Evolutionary conservation across 2,888 invertebrate genomes (phyloP).

Genomic region (Drosophila recens): DNA sequence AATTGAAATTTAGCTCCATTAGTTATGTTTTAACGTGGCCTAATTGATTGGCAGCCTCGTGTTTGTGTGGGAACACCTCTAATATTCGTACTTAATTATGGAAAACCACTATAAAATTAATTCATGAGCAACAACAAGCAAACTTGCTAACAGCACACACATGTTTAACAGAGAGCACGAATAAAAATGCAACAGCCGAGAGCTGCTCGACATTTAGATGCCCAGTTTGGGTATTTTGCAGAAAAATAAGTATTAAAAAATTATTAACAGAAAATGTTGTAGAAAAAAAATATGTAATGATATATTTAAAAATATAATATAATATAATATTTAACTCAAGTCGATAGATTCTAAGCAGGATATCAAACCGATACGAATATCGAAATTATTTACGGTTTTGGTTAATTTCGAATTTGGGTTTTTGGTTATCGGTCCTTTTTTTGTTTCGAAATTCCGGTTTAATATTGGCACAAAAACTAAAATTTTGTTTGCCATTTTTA

Average conservation of each 20-base stretch:
- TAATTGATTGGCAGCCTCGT: constrained; percentile 55
- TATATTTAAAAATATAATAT: no score
- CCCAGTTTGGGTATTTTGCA: neutral
- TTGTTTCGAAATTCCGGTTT: no score
- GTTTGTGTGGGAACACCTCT: constrained; percentile 5
- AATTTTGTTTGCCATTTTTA: no score
- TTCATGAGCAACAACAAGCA: constrained; percentile 55
- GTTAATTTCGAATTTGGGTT: no score
- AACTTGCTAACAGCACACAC: constrained; percentile 17
- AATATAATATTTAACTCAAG: no score
- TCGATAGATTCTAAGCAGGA: no score
- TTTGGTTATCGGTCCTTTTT: no score
- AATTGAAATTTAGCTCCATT: constrained; percentile 48
- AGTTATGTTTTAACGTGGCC: constrained; percentile 36
- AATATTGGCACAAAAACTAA: no score
- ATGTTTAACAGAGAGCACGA: neutral
- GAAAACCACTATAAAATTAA: constrained; percentile 62
- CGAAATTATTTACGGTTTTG: no score
- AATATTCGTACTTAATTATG: constrained; percentile 45
- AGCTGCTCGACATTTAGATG: neutral
- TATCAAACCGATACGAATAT: no score
- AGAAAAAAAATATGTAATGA: no score
- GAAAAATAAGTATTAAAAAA: neutral
- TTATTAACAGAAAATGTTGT: no score
- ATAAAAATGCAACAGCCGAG: neutral